phyloP scores from a whole-genome alignment of 2,113 vertebrate genomes.

The Paratilapia polleni region DNA sequence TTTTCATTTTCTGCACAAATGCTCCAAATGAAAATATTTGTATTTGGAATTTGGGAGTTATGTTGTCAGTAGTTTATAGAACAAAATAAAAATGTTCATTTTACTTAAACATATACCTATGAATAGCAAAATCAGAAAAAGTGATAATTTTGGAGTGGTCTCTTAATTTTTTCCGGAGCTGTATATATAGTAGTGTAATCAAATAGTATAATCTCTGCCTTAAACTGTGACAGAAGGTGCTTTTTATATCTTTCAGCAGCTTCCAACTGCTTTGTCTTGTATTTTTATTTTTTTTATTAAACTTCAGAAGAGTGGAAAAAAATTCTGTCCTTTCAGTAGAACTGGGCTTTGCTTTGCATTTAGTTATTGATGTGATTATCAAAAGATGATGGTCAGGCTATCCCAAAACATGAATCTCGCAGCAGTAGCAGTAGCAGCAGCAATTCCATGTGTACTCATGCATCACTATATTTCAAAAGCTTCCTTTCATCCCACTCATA shows the following conservation, averaged over 20 bases:
- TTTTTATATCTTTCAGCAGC: not conserved
- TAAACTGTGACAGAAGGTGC: not conserved
- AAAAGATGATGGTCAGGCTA: conserved; percentile 14
- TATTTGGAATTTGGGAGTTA: too few relatives aligned
- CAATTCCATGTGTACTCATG: conserved; percentile 4
- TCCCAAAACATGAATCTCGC: conserved; percentile 23
- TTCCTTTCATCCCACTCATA: conserved; percentile 56
- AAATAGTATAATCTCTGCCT: not conserved
- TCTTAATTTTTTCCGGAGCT: too few relatives aligned
- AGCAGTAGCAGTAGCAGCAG: not conserved
- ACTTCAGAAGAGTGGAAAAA: not conserved
- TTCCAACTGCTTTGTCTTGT: not conserved
- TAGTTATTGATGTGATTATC: conserved; percentile 28
- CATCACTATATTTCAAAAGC: conserved; percentile 56
- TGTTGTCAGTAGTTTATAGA: too few relatives aligned
- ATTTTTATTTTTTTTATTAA: not conserved
- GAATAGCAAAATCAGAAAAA: too few relatives aligned
- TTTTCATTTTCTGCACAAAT: too few relatives aligned
- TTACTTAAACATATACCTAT: too few relatives aligned
- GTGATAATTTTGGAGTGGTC: too few relatives aligned
- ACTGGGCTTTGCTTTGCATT: conserved; percentile 7
- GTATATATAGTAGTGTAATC: too few relatives aligned
- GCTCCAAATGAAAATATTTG: too few relatives aligned
- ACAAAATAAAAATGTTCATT: too few relatives aligned
- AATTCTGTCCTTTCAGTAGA: not conserved